phyloP scores from a whole-genome alignment of 1,140 invertebrate genomes.

The Tetragonula clypearis region DNA sequence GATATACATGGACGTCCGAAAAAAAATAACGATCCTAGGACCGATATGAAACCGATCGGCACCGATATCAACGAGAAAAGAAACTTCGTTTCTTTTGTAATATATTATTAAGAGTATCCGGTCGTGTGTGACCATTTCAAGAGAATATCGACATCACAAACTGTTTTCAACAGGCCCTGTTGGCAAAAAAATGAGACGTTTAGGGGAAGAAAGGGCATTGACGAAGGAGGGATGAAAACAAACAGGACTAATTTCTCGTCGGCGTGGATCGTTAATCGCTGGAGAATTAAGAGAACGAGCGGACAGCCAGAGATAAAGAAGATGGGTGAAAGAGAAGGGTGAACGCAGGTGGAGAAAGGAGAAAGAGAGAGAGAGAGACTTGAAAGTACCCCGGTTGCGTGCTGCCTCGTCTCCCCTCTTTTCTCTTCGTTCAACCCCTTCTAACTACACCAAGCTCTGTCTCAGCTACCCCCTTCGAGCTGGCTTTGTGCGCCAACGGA shows the following conservation, averaged over 20 bases:
- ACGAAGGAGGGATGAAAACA: constrained; percentile 39
- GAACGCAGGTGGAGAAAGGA: not conserved
- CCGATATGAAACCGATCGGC: no score
- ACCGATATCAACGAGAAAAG: no score
- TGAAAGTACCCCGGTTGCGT: not conserved
- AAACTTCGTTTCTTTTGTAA: no score
- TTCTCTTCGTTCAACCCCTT: constrained; percentile 36
- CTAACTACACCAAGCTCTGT: constrained; percentile 37
- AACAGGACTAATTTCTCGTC: constrained; percentile 67
- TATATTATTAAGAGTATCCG: no score
- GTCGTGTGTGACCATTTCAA: no score
- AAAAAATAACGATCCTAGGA: no score
- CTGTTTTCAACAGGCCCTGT: no score
- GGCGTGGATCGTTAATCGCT: constrained; percentile 51
- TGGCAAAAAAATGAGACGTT: not conserved
- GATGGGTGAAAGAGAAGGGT: constrained; percentile 4
- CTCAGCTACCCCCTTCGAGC: constrained; percentile 38
- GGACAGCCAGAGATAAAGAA: constrained; percentile 37
- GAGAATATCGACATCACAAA: no score
- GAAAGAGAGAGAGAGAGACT: not conserved
- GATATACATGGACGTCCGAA: no score
- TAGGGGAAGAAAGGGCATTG: not conserved
- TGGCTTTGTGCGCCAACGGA: constrained; percentile 49
- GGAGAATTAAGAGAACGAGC: constrained; percentile 55
- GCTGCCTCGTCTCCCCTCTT: not conserved